These are phyloP conservation scores for Paragorgia papillata DNA, from an alignment of 92 coral and sea anemone species.

Conservation along the genomic window DNA sequence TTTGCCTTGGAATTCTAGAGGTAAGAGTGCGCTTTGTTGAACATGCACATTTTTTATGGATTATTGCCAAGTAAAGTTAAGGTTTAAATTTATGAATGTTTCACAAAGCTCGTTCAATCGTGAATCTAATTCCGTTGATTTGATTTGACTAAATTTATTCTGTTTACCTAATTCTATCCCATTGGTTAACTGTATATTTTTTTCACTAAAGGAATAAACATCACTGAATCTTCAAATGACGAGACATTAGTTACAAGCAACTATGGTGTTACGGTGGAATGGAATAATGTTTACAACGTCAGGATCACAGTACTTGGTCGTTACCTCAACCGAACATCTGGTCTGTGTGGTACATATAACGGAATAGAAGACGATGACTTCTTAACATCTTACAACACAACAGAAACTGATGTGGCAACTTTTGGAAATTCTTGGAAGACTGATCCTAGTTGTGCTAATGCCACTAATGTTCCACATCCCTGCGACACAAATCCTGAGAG, in stretches of 20 bases:
- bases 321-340: slow-evolving; percentile 24
- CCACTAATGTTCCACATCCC: slow-evolving; percentile 1
- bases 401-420: not conserved
- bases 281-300: slow-evolving; percentile 22
- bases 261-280: slow-evolving; percentile 18
- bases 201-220: slow-evolving; percentile 3
- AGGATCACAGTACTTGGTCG: slow-evolving; percentile 15
- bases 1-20: not conserved
- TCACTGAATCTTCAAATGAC: not conserved
- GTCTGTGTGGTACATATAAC: slow-evolving; percentile 34
- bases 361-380: not conserved
- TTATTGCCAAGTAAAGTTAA: no score
- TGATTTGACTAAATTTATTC: no score
- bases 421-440: slow-evolving; percentile 40
- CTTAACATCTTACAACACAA: not conserved
- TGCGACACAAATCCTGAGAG: slow-evolving; percentile 8
- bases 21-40: not conserved
- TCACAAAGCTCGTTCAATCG: no score
- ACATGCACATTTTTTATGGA: no score
- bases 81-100: no score
- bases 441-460: slow-evolving; percentile 31
- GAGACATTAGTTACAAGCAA: slow-evolving; percentile 14
- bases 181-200: not conserved
- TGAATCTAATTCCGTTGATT: no score
- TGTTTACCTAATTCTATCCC: no score